Conservation (phyloP, 2,113 vertebrate genomes). For the Martes martes region DNA sequence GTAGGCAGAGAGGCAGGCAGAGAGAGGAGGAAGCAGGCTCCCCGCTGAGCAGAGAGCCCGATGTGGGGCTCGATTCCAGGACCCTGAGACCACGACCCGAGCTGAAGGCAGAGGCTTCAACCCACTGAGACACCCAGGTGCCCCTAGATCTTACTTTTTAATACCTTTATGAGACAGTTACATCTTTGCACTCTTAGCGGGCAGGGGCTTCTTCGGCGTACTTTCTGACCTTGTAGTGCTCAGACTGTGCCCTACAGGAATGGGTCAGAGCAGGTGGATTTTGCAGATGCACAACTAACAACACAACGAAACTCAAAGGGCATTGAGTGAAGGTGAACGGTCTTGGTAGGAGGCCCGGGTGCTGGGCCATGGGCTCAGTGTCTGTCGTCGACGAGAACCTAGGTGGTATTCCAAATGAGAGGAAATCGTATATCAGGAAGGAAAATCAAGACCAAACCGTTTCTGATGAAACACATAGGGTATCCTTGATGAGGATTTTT, state of each 20-base stretch:
- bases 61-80: too few species aligned
- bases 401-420: background rate
- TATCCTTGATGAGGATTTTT: background rate
- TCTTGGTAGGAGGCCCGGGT: background rate
- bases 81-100: too few species aligned
- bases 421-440: background rate
- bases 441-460: background rate
- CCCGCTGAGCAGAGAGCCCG: too few species aligned
- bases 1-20: too few species aligned
- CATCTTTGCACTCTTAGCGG: background rate
- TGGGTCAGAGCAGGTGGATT: background rate
- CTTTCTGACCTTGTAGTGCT: background rate
- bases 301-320: background rate
- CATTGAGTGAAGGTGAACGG: background rate
- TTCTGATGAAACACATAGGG: background rate
- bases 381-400: fast-evolving
- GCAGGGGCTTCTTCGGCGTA: background rate
- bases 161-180: background rate
- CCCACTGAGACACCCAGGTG: too few species aligned
- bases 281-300: background rate
- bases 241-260: background rate
- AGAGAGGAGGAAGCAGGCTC: too few species aligned
- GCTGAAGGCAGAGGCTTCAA: too few species aligned
- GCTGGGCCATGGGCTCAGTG: background rate
- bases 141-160: background rate